Conservation (phyloP, 92 coral and sea anemone species). For the Porites cylindrica region DNA sequence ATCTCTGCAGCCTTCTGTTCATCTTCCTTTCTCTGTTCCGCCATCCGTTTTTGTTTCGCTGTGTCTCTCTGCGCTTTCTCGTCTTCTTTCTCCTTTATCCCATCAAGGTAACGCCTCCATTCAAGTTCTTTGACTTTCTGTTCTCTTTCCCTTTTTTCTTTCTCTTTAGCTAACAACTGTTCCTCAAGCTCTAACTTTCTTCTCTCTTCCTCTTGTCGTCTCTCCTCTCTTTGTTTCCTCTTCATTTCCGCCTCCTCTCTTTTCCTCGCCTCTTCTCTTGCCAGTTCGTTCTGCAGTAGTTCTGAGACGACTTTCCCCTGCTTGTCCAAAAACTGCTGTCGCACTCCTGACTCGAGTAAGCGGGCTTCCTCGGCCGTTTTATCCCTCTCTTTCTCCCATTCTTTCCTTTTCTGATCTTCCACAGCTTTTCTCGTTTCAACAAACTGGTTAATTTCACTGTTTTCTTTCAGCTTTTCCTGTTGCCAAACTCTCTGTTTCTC, state of each 20-base stretch:
- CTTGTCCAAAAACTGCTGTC: constrained; percentile 51
- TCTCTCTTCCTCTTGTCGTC: constrained; percentile 58
- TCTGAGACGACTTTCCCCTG: constrained; percentile 64
- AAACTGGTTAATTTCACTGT: constrained; percentile 53
- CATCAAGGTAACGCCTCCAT: constrained; percentile 38
- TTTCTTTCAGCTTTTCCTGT: constrained; percentile 62
- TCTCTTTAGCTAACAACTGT: constrained; percentile 58
- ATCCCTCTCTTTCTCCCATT: constrained; percentile 49
- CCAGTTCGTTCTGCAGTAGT: constrained; percentile 43
- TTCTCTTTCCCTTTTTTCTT: constrained; percentile 56
- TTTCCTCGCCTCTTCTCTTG: constrained; percentile 58
- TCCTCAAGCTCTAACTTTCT: constrained; percentile 60
- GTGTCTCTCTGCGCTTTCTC: constrained; percentile 34
- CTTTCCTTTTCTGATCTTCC: constrained; percentile 26
- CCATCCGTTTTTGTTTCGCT: constrained; percentile 38
- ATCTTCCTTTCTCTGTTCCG: constrained; percentile 40
- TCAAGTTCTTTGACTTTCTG: constrained; percentile 60
- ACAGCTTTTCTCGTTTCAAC: constrained; percentile 36
- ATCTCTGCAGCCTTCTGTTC: constrained; percentile 54
- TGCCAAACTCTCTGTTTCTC: constrained; percentile 61
- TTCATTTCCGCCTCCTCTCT: constrained; percentile 53
- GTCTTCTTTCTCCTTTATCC: constrained; percentile 46
- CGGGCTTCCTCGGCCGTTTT: constrained; percentile 62
- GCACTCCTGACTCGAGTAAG: constrained; percentile 44
- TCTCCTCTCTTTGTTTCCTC: constrained; percentile 42